Conservation (phyloP, 2,888 invertebrate species). For the Polymixis lichenea region DNA sequence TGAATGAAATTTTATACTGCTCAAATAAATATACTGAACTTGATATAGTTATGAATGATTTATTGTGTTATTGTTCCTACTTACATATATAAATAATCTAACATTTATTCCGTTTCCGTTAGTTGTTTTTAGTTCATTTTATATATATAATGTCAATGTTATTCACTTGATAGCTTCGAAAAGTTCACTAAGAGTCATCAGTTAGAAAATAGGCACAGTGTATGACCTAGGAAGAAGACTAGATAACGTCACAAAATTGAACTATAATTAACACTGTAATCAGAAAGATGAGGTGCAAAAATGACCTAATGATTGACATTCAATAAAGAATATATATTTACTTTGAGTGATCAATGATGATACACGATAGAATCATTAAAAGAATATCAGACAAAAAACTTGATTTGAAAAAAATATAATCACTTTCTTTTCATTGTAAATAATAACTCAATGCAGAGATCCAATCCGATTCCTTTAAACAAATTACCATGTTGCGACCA, state of each 20-base stretch:
- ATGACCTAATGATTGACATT: slow-evolving; percentile 32
- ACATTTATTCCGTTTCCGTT: slow-evolving; percentile 12
- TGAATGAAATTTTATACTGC: slow-evolving; percentile 40
- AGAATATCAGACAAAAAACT: slow-evolving; percentile 43
- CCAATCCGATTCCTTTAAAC: slow-evolving; percentile 71
- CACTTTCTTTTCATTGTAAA: slow-evolving; percentile 73
- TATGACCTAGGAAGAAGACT: slow-evolving; percentile 3
- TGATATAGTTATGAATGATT: slow-evolving; percentile 41
- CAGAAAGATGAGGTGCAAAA: background rate
- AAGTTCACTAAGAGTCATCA: background rate
- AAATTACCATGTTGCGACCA: slow-evolving; percentile 75
- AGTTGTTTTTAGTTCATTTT: background rate
- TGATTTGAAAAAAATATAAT: slow-evolving; percentile 53
- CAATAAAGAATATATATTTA: slow-evolving; percentile 24
- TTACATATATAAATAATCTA: slow-evolving; percentile 38
- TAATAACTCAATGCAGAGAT: slow-evolving; percentile 82
- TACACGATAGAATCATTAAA: slow-evolving; percentile 53
- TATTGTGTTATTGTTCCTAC: slow-evolving; percentile 33
- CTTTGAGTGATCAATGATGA: slow-evolving; percentile 39
- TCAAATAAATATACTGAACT: slow-evolving; percentile 37
- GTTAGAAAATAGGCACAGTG: background rate
- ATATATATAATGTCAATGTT: background rate
- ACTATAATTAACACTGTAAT: slow-evolving; percentile 13
- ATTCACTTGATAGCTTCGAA: background rate
- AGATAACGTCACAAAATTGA: slow-evolving; percentile 6